A percentile compares a stretch with the other conserved stretches of the same genome.
phyloP scores from a whole-genome alignment of 2,797 vertebrate genomes.

The Crenichthys baileyi region DNA sequence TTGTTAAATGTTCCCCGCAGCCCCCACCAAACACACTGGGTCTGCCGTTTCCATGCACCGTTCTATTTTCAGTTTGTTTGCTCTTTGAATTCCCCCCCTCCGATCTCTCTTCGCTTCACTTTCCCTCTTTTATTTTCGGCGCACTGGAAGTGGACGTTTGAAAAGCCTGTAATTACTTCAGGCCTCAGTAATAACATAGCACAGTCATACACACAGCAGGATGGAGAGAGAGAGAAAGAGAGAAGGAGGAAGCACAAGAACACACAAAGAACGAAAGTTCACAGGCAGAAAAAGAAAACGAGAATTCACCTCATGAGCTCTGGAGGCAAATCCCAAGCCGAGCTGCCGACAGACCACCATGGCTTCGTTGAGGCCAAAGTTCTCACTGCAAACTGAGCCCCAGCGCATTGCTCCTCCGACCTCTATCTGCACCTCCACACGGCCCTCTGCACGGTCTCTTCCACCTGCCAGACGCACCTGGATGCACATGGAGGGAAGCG shows the following conservation, averaged over 20 bases:
- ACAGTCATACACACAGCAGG: conserved; percentile 70
- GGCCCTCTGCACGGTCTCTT: conserved; percentile 85
- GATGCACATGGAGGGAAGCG: not conserved
- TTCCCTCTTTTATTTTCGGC: conserved; percentile 79
- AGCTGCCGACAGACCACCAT: conserved; percentile 95
- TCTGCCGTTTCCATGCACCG: conserved; percentile 64
- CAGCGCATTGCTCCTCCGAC: conserved; percentile 85
- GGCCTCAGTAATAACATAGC: conserved; percentile 81
- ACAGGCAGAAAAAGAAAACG: conserved; percentile 14
- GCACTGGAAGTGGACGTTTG: conserved; percentile 76
- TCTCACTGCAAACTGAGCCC: conserved; percentile 92
- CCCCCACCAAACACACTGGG: conserved; percentile 38
- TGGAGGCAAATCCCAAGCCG: conserved; percentile 91
- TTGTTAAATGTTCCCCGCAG: conserved; percentile 56
- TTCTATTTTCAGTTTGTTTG: conserved; percentile 84
- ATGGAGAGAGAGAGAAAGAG: conserved; percentile 30
- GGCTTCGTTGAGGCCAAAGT: conserved; percentile 95
- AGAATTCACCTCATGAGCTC: conserved; percentile 88
- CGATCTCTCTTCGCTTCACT: conserved; percentile 69
- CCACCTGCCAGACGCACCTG: conserved; percentile 93
- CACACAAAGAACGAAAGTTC: conserved; percentile 26
- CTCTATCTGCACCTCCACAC: conserved; percentile 91
- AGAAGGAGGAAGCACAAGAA: conserved; percentile 17
- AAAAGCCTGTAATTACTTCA: conserved; percentile 83
- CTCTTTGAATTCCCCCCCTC: conserved; percentile 67